These are phyloP conservation scores for Dinoponera quadriceps DNA, from an alignment of 1,140 invertebrate species.

Conservation along the genomic window DNA sequence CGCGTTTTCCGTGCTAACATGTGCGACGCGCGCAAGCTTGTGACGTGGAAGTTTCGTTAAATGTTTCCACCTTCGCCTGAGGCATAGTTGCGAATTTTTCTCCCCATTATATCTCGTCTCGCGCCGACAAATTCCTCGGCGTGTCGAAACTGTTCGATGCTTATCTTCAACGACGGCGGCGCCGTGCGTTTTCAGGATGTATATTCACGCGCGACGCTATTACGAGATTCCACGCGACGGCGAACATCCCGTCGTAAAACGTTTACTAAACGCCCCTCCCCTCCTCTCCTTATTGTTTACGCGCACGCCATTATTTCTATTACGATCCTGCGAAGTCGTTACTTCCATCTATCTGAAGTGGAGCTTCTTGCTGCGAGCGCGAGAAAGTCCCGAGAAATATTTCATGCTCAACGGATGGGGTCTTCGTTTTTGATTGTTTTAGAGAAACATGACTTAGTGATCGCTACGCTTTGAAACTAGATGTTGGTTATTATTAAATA, in stretches of 20 bases:
- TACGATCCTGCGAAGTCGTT: not conserved
- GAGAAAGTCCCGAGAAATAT: conserved; percentile 1
- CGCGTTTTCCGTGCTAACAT: not conserved
- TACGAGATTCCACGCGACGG: conserved; percentile 18
- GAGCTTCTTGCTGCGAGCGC: not conserved
- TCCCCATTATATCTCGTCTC: conserved; percentile 46
- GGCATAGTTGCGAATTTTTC: conserved; percentile 48
- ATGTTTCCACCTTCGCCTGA: conserved; percentile 15
- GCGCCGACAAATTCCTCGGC: conserved; percentile 31
- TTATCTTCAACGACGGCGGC: conserved; percentile 27
- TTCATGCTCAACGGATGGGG: not conserved
- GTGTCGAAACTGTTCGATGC: conserved; percentile 49
- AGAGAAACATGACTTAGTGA: no score
- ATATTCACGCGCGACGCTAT: conserved; percentile 40
- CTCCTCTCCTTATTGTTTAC: conserved; percentile 16
- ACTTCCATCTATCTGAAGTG: conserved; percentile 7
- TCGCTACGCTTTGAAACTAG: no score
- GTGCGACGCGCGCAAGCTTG: not conserved
- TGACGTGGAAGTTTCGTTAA: not conserved
- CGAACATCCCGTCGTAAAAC: conserved; percentile 24
- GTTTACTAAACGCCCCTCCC: conserved; percentile 38
- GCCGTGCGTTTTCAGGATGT: conserved; percentile 26
- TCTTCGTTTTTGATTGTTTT: not conserved
- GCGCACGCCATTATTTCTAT: conserved; percentile 44
- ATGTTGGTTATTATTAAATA: no score